Evolutionary conservation across 1,140 invertebrate genomes (phyloP).

Genomic region (Calycopis cecrops): DNA sequence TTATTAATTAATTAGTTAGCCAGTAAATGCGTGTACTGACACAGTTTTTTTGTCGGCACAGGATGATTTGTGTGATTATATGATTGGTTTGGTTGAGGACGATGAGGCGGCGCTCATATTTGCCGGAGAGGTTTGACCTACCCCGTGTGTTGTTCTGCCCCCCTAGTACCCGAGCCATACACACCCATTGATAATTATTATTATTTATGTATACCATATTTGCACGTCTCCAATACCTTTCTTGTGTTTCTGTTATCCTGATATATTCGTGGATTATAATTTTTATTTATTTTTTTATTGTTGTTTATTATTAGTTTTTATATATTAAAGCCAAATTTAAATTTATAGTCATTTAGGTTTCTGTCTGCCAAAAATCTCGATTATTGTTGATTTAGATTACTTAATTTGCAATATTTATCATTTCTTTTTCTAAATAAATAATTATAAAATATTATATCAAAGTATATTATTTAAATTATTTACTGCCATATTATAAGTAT

Average conservation of each 20-base stretch:
- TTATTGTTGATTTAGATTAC: no score
- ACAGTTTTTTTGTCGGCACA: conserved; percentile 59
- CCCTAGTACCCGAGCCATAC: conserved; percentile 6
- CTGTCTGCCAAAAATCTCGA: no score
- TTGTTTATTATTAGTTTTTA: background rate
- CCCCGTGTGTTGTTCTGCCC: conserved; percentile 24
- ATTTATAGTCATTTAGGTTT: no score
- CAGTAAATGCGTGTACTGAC: conserved; percentile 26
- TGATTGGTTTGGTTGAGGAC: conserved; percentile 75
- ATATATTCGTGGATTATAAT: conserved; percentile 2
- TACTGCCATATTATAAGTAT: no score
- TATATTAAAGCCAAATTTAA: background rate
- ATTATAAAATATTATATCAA: no score
- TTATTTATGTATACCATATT: background rate
- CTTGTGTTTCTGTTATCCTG: conserved; percentile 1
- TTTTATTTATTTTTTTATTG: background rate
- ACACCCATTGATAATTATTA: conserved; percentile 8
- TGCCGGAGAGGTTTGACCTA: conserved; percentile 63
- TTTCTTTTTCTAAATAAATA: no score
- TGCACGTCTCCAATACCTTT: background rate
- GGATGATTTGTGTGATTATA: conserved; percentile 75
- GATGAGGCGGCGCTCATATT: conserved; percentile 70
- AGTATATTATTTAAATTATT: no score
- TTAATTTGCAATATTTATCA: no score
- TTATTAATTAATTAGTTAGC: no score